phyloP scores from a whole-genome alignment of 2,888 invertebrate genomes.

The Lacanobia oleracea region DNA sequence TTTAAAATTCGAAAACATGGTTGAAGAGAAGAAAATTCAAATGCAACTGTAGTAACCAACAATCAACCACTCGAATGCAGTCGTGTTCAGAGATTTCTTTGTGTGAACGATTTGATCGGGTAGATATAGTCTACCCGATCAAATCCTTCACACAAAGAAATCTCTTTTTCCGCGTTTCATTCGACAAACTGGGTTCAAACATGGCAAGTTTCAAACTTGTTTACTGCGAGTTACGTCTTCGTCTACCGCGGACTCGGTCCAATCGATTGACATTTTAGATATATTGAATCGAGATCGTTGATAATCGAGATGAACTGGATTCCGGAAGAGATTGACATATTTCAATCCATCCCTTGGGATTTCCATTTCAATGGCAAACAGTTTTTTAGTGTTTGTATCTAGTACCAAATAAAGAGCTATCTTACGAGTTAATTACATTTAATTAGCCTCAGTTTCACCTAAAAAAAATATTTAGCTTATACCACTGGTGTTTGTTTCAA shows the following conservation, averaged over 20 bases:
- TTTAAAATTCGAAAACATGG: background rate
- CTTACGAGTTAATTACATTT: background rate
- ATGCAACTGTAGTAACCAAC: constrained; percentile 20
- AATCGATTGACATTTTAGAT: constrained; percentile 62
- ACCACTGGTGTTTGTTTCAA: too few species aligned
- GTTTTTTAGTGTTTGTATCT: background rate
- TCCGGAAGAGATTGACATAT: background rate
- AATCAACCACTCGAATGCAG: constrained; percentile 42
- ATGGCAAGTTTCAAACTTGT: constrained; percentile 73
- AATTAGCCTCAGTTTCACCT: background rate
- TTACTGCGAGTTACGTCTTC: constrained; percentile 63
- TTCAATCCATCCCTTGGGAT: background rate
- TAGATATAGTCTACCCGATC: too few species aligned
- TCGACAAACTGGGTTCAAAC: constrained; percentile 65
- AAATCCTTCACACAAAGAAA: constrained; percentile 68
- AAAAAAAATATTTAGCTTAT: background rate
- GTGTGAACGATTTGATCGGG: too few species aligned
- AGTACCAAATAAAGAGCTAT: background rate
- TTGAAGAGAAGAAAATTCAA: background rate
- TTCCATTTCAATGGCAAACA: background rate
- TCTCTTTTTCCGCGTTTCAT: constrained; percentile 64
- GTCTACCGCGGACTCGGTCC: constrained; percentile 30
- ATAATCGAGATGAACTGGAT: constrained; percentile 33
- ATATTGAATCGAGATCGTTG: constrained; percentile 54
- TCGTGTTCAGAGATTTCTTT: too few species aligned